These are phyloP conservation scores for Holotrichia oblita DNA, from an alignment of 1,140 invertebrate genomes.

Conservation along the genomic window DNA sequence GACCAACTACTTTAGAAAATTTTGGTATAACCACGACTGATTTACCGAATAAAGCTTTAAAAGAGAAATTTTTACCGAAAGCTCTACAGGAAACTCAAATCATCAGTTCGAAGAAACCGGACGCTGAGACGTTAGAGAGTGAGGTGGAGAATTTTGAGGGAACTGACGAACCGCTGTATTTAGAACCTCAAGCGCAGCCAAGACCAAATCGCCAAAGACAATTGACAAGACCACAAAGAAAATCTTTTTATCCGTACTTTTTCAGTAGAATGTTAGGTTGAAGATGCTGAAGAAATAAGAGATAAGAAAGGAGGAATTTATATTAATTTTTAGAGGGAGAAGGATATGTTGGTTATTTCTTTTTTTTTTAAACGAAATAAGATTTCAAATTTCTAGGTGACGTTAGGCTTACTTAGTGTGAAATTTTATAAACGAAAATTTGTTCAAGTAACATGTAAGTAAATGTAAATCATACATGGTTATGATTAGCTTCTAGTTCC, in stretches of 20 bases:
- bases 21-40: background rate
- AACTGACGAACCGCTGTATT: slow-evolving; percentile 47
- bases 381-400: background rate
- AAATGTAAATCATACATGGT: too few relatives aligned
- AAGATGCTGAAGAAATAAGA: slow-evolving; percentile 43
- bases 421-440: too few relatives aligned
- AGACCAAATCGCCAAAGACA: slow-evolving; percentile 59
- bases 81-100: slow-evolving; percentile 24
- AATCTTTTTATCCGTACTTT: slow-evolving; percentile 64
- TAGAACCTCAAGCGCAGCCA: slow-evolving; percentile 53
- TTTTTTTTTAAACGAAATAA: too few relatives aligned
- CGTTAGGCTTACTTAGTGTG: background rate
- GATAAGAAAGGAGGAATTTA: background rate
- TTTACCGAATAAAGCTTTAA: background rate
- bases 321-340: background rate
- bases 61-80: slow-evolving; percentile 17
- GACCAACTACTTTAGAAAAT: background rate
- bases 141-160: slow-evolving; percentile 29
- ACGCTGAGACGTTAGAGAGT: background rate
- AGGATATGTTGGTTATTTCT: background rate
- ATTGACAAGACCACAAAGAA: slow-evolving; percentile 59
- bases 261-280: slow-evolving; percentile 63
- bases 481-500: too few relatives aligned
- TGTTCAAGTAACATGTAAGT: too few relatives aligned
- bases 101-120: slow-evolving; percentile 37